These are phyloP conservation scores for Mizuhopecten yessoensis DNA, from an alignment of 1,140 invertebrate genomes.

Conservation along the genomic window DNA sequence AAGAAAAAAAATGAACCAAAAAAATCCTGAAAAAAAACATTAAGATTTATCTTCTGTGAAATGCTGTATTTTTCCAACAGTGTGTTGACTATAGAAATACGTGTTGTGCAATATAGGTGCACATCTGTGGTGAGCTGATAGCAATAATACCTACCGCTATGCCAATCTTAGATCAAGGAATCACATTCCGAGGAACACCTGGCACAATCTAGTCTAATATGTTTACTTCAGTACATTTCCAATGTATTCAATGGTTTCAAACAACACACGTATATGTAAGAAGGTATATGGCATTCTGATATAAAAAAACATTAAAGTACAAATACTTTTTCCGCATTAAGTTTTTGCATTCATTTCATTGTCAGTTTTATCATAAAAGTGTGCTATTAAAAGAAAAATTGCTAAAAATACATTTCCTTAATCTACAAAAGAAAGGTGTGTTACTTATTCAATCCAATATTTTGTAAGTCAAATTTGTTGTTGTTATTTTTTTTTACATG, in stretches of 20 bases:
- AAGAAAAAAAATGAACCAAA: background rate
- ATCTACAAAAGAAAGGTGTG: too few species aligned
- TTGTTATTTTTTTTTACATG: too few species aligned
- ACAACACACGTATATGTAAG: background rate
- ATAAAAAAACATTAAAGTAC: too few species aligned
- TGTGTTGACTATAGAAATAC: background rate
- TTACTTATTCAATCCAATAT: too few species aligned
- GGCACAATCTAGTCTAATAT: background rate
- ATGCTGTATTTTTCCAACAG: background rate
- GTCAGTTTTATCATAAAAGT: too few species aligned
- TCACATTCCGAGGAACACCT: background rate
- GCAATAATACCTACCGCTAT: constrained; percentile 19
- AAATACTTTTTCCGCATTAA: too few species aligned
- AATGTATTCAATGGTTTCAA: background rate
- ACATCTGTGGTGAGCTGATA: background rate
- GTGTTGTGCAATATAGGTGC: background rate
- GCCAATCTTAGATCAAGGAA: constrained; percentile 38
- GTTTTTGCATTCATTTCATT: background rate
- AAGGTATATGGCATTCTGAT: background rate
- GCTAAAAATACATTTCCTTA: too few species aligned
- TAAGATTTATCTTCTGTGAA: background rate
- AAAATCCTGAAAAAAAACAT: constrained; percentile 4
- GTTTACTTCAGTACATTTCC: background rate
- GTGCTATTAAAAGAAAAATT: too few species aligned
- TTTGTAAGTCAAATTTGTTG: too few species aligned